Evolutionary conservation across 2,797 vertebrate species (phyloP), one percentile per base, ranked within the genome.

Genomic region (Cephalopachus bancanus): DNA sequence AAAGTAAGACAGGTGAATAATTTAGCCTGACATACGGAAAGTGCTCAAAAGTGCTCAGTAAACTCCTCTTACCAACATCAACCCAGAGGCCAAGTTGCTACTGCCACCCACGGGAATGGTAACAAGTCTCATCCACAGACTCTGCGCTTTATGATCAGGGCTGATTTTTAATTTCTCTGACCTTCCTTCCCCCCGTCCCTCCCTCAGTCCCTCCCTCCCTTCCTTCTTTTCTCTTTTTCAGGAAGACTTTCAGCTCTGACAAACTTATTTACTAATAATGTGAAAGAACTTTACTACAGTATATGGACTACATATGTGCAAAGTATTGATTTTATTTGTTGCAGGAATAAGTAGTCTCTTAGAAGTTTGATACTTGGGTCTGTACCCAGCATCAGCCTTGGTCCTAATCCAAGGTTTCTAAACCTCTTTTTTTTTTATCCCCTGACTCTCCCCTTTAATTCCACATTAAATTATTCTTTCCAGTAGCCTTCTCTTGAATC

Each of bases 41-140:
- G 44, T 14, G 24, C 22, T 49, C 44, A 26, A 3, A 69, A 76
- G 20, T 37, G n/a, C 83, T 79, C 59, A 51, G 49, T 4, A 69
- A 53, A 6, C 55, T 30, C 5, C 0, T n/a, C 44, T 44, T 11
- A 10, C 37, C 24, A 28, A 4, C 1, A 10, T 12, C 3, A 1
- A 10, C 62, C 1, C 22, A 51, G 64, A 51, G 17, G 24, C 37
- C 26, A 9, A 2, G 24, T 22, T 24, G 83, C 33, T 53, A 10
- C 3, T 3, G 37, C 44, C 24, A 5, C 28, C 10, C 37, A 28
- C 11, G 30, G 53, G 7, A 22, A n/a, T 11, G 67, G 2, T 7
- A 15, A 12, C 7, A 0, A 12, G 8, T 17, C n/a, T 51, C 44
- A 10, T 26, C n/a, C 44, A 26, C 11, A 60, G 62, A 30, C 1